A percentile compares a stretch with the other conserved stretches of the same genome.
Evolutionary conservation across 2,797 vertebrate genomes (phyloP).

Genomic region (Characodon lateralis): DNA sequence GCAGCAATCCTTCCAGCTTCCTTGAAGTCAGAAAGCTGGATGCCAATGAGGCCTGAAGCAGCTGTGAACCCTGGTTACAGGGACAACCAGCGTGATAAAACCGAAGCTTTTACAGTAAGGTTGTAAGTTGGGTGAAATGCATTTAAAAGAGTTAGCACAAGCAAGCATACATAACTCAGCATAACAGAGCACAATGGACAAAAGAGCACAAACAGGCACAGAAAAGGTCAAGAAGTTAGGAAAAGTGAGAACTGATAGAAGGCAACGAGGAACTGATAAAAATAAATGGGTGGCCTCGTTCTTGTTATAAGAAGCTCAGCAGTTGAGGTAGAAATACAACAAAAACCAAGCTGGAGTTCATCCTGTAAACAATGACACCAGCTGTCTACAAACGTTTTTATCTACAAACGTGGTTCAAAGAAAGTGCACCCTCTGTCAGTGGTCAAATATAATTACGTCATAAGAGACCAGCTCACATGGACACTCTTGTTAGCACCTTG

Average conservation of each 20-base stretch:
- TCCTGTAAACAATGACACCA: not conserved
- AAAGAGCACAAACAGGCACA: not conserved
- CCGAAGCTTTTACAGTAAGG: not conserved
- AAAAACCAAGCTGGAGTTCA: not conserved
- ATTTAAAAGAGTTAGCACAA: not conserved
- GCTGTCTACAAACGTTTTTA: not conserved
- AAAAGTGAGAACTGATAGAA: not conserved
- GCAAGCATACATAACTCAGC: not conserved
- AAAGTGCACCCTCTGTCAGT: conserved; percentile 32
- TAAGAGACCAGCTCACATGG: conserved; percentile 51
- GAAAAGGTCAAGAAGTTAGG: not conserved
- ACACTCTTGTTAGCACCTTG: conserved; percentile 60
- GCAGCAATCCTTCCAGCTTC: not conserved
- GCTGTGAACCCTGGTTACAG: not conserved
- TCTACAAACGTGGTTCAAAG: not conserved
- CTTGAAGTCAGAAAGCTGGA: not conserved
- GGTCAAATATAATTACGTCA: conserved; percentile 46
- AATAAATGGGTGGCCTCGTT: not conserved
- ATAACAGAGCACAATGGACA: not conserved
- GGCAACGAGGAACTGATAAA: too few species aligned
- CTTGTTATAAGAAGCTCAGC: not conserved
- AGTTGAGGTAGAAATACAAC: not conserved
- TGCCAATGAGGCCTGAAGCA: conserved; percentile 2
- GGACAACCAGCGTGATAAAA: conserved; percentile 3
- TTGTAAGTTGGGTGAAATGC: not conserved